Percentiles rank a stretch among this genome's conserved stretches.
Evolutionary conservation across 2,797 vertebrate species (phyloP).

Genomic region (Alexandromys oeconomus): DNA sequence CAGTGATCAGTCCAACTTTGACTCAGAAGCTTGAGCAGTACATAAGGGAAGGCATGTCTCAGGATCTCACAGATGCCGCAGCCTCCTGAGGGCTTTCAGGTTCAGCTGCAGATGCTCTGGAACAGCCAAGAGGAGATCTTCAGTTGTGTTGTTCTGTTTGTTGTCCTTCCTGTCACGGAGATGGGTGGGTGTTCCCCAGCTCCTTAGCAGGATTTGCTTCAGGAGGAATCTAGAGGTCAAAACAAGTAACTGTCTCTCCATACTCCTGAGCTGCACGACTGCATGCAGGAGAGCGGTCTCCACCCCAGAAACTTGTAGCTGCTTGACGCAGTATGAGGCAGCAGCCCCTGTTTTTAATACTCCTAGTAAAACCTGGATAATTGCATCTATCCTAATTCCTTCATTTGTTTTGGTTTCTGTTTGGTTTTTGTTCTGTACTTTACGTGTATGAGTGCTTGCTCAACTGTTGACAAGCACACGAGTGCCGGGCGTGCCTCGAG

Average conservation of each 20-base stretch:
- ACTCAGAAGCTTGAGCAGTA: too few relatives aligned
- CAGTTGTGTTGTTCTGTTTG: neutral
- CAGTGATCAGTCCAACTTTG: too few relatives aligned
- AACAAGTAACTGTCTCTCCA: constrained; percentile 22
- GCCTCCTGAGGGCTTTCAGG: neutral
- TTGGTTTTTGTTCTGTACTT: neutral
- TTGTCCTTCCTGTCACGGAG: neutral
- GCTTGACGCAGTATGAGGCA: neutral
- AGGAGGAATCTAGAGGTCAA: constrained; percentile 62
- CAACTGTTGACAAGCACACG: neutral
- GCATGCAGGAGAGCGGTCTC: neutral
- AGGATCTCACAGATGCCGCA: neutral
- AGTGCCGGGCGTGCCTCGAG: too few relatives aligned
- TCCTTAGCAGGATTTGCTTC: constrained; percentile 66
- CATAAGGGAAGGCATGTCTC: too few relatives aligned
- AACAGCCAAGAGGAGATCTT: neutral
- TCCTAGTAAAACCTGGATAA: neutral
- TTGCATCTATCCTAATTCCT: neutral
- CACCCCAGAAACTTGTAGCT: constrained; percentile 49
- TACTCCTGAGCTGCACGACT: neutral
- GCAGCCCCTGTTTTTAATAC: neutral
- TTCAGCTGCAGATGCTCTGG: too few relatives aligned
- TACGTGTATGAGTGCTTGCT: neutral
- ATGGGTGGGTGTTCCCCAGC: neutral
- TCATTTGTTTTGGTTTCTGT: neutral